Percentiles rank a stretch among this genome's conserved stretches.
These are phyloP conservation scores for Rhamnusium bicolor DNA, from an alignment of 2,888 invertebrate genomes.

Conservation along the genomic window DNA sequence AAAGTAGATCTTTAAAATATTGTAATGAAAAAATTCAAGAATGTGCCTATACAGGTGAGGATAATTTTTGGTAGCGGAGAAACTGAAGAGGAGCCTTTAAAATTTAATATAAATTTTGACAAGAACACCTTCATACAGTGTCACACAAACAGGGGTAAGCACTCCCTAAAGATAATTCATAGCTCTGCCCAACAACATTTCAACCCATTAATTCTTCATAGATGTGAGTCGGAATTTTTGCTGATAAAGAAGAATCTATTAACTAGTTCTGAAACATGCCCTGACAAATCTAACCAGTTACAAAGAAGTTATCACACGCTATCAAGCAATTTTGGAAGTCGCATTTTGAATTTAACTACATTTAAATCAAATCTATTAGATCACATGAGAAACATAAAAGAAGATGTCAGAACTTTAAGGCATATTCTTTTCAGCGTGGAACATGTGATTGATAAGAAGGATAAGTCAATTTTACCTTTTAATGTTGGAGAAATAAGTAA, in stretches of 20 bases:
- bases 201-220: constrained; percentile 27
- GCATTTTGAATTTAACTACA: background rate
- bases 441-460: background rate
- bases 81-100: background rate
- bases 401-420: constrained; percentile 14
- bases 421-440: constrained; percentile 13
- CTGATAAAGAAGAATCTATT: constrained; percentile 8
- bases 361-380: constrained; percentile 5
- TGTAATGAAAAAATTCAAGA: background rate
- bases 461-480: background rate
- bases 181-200: background rate
- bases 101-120: constrained; percentile 29
- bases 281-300: background rate
- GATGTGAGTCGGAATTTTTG: constrained; percentile 28
- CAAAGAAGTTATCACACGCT: constrained; percentile 16
- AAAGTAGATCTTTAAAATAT: background rate
- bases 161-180: constrained; percentile 28
- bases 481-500: constrained; percentile 12
- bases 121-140: constrained; percentile 22
- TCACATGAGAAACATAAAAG: constrained; percentile 18
- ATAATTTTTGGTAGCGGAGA: background rate
- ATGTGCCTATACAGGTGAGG: background rate
- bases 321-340: background rate
- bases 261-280: background rate
- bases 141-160: constrained; percentile 27